Percentiles rank a stretch among this genome's conserved stretches.
These are phyloP conservation scores for Scaptomyza pallida DNA, from an alignment of 1,140 invertebrate genomes.

Conservation along the genomic window DNA sequence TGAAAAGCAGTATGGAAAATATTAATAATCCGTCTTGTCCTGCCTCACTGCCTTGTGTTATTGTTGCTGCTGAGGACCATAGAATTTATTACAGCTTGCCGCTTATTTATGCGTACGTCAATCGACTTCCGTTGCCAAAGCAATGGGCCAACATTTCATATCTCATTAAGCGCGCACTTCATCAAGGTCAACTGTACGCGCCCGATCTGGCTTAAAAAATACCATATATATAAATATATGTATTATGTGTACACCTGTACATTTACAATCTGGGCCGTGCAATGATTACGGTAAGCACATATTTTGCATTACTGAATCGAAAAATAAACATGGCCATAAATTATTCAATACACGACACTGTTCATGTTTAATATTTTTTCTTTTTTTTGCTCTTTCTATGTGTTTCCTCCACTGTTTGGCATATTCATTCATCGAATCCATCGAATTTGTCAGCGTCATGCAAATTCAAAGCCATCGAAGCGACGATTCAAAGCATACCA, in stretches of 20 bases:
- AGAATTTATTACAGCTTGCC: slow-evolving; percentile 46
- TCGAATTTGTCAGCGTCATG: slow-evolving; percentile 39
- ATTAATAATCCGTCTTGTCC: slow-evolving; percentile 67
- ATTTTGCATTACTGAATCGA: slow-evolving; percentile 18
- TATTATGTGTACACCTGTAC: slow-evolving; percentile 13
- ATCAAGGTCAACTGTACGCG: slow-evolving; percentile 13
- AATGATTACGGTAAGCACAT: slow-evolving; percentile 45
- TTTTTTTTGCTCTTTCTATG: too few relatives aligned
- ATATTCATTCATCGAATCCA: not conserved
- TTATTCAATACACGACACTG: slow-evolving; percentile 37
- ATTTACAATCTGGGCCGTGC: slow-evolving; percentile 40
- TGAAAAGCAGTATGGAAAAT: slow-evolving; percentile 70
- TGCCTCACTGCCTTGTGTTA: not conserved
- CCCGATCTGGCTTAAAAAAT: slow-evolving; percentile 33
- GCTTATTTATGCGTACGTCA: slow-evolving; percentile 54
- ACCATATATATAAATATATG: not conserved
- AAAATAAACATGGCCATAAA: slow-evolving; percentile 27
- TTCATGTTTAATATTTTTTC: slow-evolving; percentile 10
- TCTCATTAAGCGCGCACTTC: slow-evolving; percentile 31
- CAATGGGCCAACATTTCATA: slow-evolving; percentile 33
- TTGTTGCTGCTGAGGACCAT: slow-evolving; percentile 2
- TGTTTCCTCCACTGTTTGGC: too few relatives aligned
- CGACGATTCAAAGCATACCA: not conserved
- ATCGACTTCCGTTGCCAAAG: slow-evolving; percentile 22
- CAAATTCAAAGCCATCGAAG: slow-evolving; percentile 16